Base-by-base conservation (phyloP, 2,888 invertebrate species). In the Eupithecia dodoneata region DNA sequence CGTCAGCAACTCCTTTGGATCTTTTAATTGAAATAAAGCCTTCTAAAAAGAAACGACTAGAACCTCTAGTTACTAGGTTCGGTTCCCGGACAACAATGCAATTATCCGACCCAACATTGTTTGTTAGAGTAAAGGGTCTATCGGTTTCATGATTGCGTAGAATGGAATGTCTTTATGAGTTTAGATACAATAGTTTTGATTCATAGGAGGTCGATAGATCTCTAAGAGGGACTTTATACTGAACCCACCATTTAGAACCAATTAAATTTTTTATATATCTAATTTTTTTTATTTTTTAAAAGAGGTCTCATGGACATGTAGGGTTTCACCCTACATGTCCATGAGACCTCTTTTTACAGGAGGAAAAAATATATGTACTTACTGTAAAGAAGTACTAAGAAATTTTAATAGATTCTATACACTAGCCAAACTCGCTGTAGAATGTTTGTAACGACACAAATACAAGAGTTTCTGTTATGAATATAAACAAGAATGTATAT, bases 101-200 rank as follows among this genome's bases (percentile, higher is more conserved):
- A 69, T 69, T 69, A 69, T n/a, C 67, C 45, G n/a, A 69, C 42
- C 45, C n/a, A 41, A 69, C 67, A 69, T 69, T 69, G 67, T 69
- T 69, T 44, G 44, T 42, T 66, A 44, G 18, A 69, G 45, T 69
- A 18, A 44, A n/a, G 67, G 67, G 67, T 69, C 44, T 9, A 69
- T 69, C 45, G 10, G 45, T n/a, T 44, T 10, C 42, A 59, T 59
- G 59, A 59, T 63, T 63, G 10, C 30, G 63, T 63, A 63, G 63
- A 30, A 18, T 10, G 63, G 63, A 63, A 63, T 63, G 63, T 63
- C 63, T 63, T 1, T 63, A 63, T 63, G 59, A 59, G 59, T 59
- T 59, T 9, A 30, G 30, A 63, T 30, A 30, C 63, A 30, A 59
- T 7, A 59, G 30, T n/a, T 18, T 59, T 59, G 55, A 10, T 30